Conservation (phyloP, 1,140 invertebrate genomes). For the Hycleus cichorii region DNA sequence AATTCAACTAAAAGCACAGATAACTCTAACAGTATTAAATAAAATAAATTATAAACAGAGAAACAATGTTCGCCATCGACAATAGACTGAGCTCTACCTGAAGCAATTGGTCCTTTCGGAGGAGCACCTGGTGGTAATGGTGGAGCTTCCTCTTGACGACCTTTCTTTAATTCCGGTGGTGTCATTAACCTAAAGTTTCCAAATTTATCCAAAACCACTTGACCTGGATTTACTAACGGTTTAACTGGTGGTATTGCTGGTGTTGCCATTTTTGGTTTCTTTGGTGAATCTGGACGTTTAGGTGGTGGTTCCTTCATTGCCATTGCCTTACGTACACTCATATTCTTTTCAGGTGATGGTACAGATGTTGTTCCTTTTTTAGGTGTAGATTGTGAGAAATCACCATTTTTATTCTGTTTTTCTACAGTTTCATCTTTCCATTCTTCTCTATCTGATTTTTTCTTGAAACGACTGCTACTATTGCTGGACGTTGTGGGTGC, state of each 20-base stretch:
- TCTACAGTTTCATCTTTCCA: constrained; percentile 20
- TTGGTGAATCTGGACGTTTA: constrained; percentile 43
- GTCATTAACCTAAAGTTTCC: constrained; percentile 52
- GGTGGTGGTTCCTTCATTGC: constrained; percentile 49
- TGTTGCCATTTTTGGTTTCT: constrained; percentile 20
- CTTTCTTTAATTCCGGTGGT: constrained; percentile 45
- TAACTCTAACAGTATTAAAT: constrained; percentile 4
- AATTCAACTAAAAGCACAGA: not conserved
- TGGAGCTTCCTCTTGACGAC: constrained; percentile 23
- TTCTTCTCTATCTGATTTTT: constrained; percentile 32
- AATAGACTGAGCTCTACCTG: constrained; percentile 26
- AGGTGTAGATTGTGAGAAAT: constrained; percentile 6
- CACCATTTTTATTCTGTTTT: constrained; percentile 18
- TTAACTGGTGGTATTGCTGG: constrained; percentile 25
- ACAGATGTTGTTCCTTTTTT: constrained; percentile 17
- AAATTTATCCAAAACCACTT: constrained; percentile 58
- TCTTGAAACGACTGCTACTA: constrained; percentile 30
- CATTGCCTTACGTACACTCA: constrained; percentile 50
- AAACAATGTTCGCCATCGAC: not conserved
- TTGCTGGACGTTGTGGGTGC: constrained; percentile 11
- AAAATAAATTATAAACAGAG: not conserved
- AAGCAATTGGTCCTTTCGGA: constrained; percentile 31
- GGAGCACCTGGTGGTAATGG: constrained; percentile 29
- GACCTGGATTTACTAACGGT: constrained; percentile 35
- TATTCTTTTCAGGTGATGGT: constrained; percentile 44